Evolutionary conservation across 2,113 vertebrate species (phyloP).

Genomic region (Chauna torquata): DNA sequence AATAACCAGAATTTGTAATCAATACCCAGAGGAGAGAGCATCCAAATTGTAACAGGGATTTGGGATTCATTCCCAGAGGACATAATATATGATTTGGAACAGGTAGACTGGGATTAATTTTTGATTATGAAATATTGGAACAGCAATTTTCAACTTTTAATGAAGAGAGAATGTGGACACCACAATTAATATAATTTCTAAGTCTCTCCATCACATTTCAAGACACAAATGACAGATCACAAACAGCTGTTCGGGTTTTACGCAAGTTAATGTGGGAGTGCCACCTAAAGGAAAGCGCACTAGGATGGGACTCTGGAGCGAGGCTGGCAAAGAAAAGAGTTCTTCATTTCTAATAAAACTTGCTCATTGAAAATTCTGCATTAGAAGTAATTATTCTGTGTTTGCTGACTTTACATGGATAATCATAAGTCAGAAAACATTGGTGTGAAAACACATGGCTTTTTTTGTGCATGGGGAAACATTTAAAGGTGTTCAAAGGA

Average conservation of each 20-base stretch:
- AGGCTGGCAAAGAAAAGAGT: background rate
- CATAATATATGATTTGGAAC: constrained; percentile 48
- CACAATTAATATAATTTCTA: constrained; percentile 39
- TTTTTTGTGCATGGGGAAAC: background rate
- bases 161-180: constrained; percentile 48
- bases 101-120: constrained; percentile 68
- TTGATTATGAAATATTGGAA: constrained; percentile 66
- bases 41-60: constrained; percentile 67
- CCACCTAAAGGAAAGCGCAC: constrained; percentile 35
- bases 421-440: constrained; percentile 5
- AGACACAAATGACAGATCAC: background rate
- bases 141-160: constrained; percentile 61
- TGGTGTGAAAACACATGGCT: background rate
- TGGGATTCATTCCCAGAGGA: constrained; percentile 64
- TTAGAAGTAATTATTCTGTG: constrained; percentile 7
- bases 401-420: constrained; percentile 23
- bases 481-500: constrained; percentile 26
- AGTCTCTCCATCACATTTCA: constrained; percentile 13
- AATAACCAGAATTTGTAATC: constrained; percentile 69
- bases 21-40: constrained; percentile 59
- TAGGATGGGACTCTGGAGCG: background rate
- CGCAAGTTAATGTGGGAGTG: constrained; percentile 41
- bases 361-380: background rate
- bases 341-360: constrained; percentile 23
- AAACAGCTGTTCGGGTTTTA: background rate